These are phyloP conservation scores for Copidosoma aretas DNA, from an alignment of 2,888 invertebrate genomes.

Conservation along the genomic window DNA sequence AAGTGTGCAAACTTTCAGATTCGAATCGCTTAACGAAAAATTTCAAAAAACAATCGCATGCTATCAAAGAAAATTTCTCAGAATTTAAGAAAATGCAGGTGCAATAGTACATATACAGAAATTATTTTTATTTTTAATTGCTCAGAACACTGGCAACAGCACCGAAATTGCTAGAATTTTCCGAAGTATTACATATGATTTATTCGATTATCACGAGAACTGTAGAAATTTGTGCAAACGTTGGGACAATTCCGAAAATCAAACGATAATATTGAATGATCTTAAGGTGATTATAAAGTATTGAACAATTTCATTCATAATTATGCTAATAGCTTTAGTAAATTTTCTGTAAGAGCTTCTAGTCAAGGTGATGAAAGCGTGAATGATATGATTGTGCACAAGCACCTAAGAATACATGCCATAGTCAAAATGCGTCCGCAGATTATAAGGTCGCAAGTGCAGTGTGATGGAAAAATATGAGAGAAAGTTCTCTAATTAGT, in stretches of 20 bases:
- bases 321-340: background rate
- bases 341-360: background rate
- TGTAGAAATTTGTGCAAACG: too few relatives aligned
- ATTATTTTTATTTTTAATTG: too few relatives aligned
- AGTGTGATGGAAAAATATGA: background rate
- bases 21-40: conserved; percentile 43
- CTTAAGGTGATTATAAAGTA: background rate
- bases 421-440: background rate
- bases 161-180: too few relatives aligned
- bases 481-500: background rate
- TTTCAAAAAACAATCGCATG: conserved; percentile 42
- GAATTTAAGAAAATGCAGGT: background rate
- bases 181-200: too few relatives aligned
- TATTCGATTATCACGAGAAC: too few relatives aligned
- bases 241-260: background rate
- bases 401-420: background rate
- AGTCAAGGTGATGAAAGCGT: background rate
- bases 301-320: background rate
- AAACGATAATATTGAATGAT: background rate
- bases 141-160: too few relatives aligned
- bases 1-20: conserved; percentile 31
- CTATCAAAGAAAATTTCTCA: conserved; percentile 20
- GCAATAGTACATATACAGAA: too few relatives aligned
- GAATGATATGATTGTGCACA: background rate
- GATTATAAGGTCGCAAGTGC: background rate